These are phyloP conservation scores for Triplophysa bombifrons DNA, from an alignment of 2,797 vertebrate genomes.

Conservation along the genomic window DNA sequence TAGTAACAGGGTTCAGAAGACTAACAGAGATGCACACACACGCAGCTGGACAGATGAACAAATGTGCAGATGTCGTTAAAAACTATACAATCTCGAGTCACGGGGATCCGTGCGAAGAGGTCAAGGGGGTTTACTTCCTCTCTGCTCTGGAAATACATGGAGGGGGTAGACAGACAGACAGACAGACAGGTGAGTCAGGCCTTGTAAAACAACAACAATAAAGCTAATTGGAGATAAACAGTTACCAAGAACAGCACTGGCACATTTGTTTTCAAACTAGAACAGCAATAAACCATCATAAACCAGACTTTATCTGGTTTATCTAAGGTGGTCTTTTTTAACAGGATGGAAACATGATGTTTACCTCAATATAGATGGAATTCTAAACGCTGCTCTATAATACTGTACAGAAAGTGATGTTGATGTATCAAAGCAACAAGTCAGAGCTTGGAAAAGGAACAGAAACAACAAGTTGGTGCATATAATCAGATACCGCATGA, in stretches of 20 bases:
- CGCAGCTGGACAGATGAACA: slow-evolving; percentile 34
- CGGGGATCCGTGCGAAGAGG: slow-evolving; percentile 3
- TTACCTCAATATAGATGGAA: not conserved
- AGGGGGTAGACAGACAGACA: slow-evolving; percentile 14
- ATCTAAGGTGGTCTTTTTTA: not conserved
- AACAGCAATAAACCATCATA: not conserved
- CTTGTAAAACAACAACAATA: slow-evolving; percentile 39
- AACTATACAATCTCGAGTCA: not conserved
- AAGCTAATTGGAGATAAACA: not conserved
- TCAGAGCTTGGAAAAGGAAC: not conserved
- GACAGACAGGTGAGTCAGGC: not conserved
- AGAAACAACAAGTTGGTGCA: slow-evolving; percentile 2
- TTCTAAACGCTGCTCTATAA: not conserved
- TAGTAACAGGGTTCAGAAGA: slow-evolving; percentile 53
- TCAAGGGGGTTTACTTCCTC: slow-evolving; percentile 6
- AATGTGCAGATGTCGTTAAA: slow-evolving; percentile 39
- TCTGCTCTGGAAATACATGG: not conserved
- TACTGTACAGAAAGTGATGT: too few relatives aligned
- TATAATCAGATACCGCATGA: slow-evolving; percentile 12
- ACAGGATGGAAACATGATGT: not conserved
- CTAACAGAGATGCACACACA: slow-evolving; percentile 14
- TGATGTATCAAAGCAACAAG: too few relatives aligned
- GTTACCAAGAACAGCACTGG: not conserved
- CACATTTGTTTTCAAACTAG: not conserved
- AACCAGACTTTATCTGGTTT: not conserved